Conservation (phyloP, 2,113 vertebrate species). For the Sylvietta virens region DNA sequence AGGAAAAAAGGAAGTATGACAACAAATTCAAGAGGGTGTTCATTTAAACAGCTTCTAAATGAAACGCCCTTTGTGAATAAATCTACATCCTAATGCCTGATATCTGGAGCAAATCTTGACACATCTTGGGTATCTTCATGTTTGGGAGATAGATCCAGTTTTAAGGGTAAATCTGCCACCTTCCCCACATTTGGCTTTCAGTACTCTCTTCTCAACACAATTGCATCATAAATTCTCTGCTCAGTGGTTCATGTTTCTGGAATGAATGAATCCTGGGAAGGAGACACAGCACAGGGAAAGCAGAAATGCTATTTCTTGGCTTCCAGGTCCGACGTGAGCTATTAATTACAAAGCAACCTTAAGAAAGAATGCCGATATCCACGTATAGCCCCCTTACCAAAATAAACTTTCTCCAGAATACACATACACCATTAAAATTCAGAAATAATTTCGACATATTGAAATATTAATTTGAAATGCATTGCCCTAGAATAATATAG, state of each 20-base stretch:
- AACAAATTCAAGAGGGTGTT: conserved; percentile 3
- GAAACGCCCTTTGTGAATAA: not conserved
- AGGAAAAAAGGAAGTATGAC: not conserved
- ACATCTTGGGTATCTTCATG: not conserved
- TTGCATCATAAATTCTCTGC: not conserved
- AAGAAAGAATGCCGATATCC: not conserved
- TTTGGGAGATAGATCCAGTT: not conserved
- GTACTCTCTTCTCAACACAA: not conserved
- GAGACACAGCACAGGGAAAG: not conserved
- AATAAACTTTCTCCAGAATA: not conserved
- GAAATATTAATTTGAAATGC: not conserved
- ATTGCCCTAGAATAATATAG: not conserved
- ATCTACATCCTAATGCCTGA: not conserved
- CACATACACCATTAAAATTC: not conserved
- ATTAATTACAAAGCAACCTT: not conserved
- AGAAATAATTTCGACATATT: not conserved
- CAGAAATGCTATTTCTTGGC: not conserved
- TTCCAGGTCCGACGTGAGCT: not conserved
- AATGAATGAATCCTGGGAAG: not conserved
- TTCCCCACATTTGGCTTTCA: not conserved
- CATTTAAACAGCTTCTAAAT: conserved; percentile 1
- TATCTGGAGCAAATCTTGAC: not conserved
- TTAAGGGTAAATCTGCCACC: not conserved
- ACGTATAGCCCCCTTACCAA: not conserved
- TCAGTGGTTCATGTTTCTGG: not conserved